Evolutionary conservation across 1,140 invertebrate genomes (phyloP).

Genomic region (Melipona quadrifasciata): DNA sequence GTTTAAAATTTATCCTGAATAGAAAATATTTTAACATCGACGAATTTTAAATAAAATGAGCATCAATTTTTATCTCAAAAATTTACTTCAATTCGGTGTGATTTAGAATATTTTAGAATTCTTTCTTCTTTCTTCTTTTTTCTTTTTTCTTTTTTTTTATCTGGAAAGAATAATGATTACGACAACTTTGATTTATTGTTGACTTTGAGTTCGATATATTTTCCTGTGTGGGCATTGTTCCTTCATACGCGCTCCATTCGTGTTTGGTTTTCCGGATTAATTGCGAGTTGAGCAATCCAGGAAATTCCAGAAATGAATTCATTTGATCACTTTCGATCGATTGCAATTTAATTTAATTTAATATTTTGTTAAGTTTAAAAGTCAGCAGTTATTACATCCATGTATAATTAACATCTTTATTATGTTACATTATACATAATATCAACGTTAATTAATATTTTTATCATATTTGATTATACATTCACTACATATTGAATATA

Average conservation of each 20-base stretch:
- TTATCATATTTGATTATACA: too few relatives aligned
- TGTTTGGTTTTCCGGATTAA: not conserved
- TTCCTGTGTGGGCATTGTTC: not conserved
- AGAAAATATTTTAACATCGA: not conserved
- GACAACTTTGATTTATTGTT: not conserved
- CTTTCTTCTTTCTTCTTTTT: not conserved
- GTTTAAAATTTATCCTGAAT: too few relatives aligned
- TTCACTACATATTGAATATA: not conserved
- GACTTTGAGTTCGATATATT: not conserved
- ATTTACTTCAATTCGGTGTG: not conserved
- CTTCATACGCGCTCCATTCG: not conserved
- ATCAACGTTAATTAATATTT: too few relatives aligned
- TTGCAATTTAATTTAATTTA: too few relatives aligned
- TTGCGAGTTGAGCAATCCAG: not conserved
- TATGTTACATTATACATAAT: too few relatives aligned
- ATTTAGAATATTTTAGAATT: not conserved
- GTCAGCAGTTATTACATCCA: too few relatives aligned
- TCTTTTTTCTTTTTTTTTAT: not conserved
- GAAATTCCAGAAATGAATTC: not conserved
- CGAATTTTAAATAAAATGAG: not conserved
- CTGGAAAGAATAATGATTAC: not conserved
- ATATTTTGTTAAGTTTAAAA: too few relatives aligned
- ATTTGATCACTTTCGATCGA: too few relatives aligned
- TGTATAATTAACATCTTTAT: too few relatives aligned
- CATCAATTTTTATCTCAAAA: not conserved